Evolutionary conservation across 2,797 vertebrate genomes (phyloP), one percentile per base, ranked within the genome.

Genomic region (Rhinella marina): DNA sequence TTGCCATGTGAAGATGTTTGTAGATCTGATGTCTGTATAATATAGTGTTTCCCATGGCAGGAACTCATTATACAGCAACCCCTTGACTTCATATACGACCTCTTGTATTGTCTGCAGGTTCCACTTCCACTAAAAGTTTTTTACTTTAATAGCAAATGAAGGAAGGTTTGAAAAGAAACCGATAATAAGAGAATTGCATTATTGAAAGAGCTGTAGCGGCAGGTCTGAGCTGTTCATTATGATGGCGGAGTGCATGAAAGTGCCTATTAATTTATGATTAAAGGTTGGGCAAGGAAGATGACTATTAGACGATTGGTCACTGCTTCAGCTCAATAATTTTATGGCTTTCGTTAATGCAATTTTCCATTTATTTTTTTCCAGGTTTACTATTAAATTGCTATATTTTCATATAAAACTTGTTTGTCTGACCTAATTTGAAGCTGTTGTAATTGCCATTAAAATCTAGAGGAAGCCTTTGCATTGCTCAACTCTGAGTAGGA

Each of bases 191-290:
- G n/a, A 27, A 13, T 29, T 82, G 52, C 57, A 41, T 78, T 84
- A 48, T 54, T 10, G 23, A 64, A 54, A 77, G 64, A 86, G 62
- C 76, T 25, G 62, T 23, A 25, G n/a, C 68, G 81, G 83, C 50
- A 32, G 86, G 48, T 68, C 68, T 57, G 56, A 25, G 48, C 5
- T 17, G 13, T 16, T 66, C 16, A 9, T 59, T 17, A 41, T 23
- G 73, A 75, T 25, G 62, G 72, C 72, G 12, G 29, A 52, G 68
- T 41, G 57, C 59, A 56, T 77, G 68, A 87, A 52, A 16, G 62
- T 27, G 52, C 79, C 66, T 82, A 75, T 70, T 87, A 68, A 68
- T 78, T 59, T 23, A 59, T 77, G 78, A 87, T 77, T 57, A 84
- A 87, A 32, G 62, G 86, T 50, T 82, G 21, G 62, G 32, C 14